phyloP scores from a whole-genome alignment of 2,113 vertebrate genomes.

The Oostethus manadensis region DNA sequence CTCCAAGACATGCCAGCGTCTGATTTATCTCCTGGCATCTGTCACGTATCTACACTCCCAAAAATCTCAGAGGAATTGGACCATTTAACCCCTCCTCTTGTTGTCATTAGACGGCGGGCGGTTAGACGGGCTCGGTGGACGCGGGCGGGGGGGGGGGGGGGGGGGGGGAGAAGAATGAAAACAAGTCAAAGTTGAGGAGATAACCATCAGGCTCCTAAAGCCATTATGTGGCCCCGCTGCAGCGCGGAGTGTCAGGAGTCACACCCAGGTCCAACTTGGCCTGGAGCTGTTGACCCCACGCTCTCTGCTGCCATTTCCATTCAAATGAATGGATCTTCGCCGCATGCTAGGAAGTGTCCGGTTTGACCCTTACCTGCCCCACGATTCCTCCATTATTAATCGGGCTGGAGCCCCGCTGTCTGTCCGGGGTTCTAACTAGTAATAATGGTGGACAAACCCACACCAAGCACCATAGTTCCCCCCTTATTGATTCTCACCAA shows the following conservation, averaged over 20 bases:
- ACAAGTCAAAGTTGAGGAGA: conserved; percentile 70
- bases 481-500: no score
- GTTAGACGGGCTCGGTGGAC: neutral
- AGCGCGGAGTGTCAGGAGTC: conserved; percentile 69
- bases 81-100: conserved; percentile 65
- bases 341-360: conserved; percentile 73
- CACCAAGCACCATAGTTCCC: no score
- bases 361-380: conserved; percentile 71
- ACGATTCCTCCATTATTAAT: conserved; percentile 53
- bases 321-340: conserved; percentile 72
- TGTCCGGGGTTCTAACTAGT: conserved; percentile 58
- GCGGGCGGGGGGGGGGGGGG: conserved; percentile 20
- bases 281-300: conserved; percentile 68
- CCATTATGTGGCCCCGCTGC: conserved; percentile 71
- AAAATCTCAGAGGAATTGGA: conserved; percentile 56
- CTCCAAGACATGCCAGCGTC: conserved; percentile 29
- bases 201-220: conserved; percentile 76
- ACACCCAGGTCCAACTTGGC: conserved; percentile 71
- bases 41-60: conserved; percentile 47
- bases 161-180: conserved; percentile 61
- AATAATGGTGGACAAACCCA: conserved; percentile 65
- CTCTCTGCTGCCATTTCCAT: conserved; percentile 66
- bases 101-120: conserved; percentile 49
- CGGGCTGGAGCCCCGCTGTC: conserved; percentile 38
- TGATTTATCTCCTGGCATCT: conserved; percentile 50